phyloP scores from a whole-genome alignment of 2,797 vertebrate genomes.

The Poeciliopsis infans region DNA sequence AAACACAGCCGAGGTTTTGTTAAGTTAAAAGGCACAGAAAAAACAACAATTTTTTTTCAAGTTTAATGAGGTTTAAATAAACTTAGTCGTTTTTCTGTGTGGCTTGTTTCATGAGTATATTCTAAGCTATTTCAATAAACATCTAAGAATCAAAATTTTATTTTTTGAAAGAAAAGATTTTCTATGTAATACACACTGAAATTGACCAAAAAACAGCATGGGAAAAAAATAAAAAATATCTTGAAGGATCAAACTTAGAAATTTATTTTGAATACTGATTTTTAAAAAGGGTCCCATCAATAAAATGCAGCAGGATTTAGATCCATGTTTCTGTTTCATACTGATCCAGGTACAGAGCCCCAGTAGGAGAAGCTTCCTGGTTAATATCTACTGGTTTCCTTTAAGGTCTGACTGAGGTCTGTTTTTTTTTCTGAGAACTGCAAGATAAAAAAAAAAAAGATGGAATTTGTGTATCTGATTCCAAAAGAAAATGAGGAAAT shows the following conservation, averaged over 20 bases:
- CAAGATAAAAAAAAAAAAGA: background rate
- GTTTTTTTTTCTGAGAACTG: background rate
- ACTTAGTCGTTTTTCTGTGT: background rate
- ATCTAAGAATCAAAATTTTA: background rate
- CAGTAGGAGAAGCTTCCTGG: background rate
- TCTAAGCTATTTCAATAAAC: background rate
- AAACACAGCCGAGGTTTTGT: constrained; percentile 24
- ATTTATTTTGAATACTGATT: background rate
- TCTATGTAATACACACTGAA: background rate
- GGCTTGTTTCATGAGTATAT: background rate
- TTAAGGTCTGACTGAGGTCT: background rate
- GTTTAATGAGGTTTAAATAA: background rate
- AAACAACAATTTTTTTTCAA: background rate
- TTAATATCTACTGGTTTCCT: background rate
- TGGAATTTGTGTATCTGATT: background rate
- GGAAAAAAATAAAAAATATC: background rate
- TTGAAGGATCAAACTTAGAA: background rate
- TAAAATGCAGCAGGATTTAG: background rate
- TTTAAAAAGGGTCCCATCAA: background rate
- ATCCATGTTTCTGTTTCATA: background rate
- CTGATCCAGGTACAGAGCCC: background rate
- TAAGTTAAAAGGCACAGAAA: constrained; percentile 4
- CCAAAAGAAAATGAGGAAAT: background rate
- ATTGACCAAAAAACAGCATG: background rate
- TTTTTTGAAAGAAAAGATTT: background rate